A percentile compares a stretch with the other conserved stretches of the same genome.
These are phyloP conservation scores for Caracal caracal DNA, from an alignment of 2,113 vertebrate species.

Conservation along the genomic window DNA sequence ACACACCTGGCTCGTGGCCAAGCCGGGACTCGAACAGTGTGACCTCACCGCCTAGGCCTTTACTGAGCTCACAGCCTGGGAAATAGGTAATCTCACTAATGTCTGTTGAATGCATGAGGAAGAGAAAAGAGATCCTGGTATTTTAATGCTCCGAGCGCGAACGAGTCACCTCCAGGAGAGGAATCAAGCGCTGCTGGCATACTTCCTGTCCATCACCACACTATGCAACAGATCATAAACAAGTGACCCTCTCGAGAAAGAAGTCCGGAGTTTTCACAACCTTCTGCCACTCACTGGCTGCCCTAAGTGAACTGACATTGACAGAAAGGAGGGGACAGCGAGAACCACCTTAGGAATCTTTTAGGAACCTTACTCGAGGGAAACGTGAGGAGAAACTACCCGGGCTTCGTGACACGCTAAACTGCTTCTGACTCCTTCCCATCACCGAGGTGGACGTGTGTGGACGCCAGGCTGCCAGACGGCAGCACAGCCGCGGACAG, in stretches of 20 bases:
- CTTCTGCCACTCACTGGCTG: background rate
- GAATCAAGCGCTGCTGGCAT: background rate
- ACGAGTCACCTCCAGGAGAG: background rate
- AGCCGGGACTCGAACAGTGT: background rate
- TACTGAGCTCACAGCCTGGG: background rate
- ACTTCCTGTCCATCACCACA: background rate
- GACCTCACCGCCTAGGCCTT: background rate
- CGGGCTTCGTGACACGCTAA: background rate
- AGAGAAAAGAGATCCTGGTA: background rate
- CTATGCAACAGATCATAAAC: background rate
- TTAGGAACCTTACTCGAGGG: background rate
- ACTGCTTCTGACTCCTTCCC: background rate
- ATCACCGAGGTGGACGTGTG: background rate
- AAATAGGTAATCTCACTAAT: background rate
- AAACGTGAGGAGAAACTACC: background rate
- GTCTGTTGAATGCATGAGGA: background rate
- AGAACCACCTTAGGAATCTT: background rate
- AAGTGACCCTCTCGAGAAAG: background rate
- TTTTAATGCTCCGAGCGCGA: background rate
- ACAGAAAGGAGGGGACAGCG: background rate
- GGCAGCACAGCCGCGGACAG: rapidly evolving
- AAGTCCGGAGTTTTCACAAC: background rate
- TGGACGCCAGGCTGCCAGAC: background rate
- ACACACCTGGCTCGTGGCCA: background rate
- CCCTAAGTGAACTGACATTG: background rate